These are phyloP conservation scores for Lysiphlebus fabarum DNA, from an alignment of 1,140 invertebrate genomes.

Conservation along the genomic window DNA sequence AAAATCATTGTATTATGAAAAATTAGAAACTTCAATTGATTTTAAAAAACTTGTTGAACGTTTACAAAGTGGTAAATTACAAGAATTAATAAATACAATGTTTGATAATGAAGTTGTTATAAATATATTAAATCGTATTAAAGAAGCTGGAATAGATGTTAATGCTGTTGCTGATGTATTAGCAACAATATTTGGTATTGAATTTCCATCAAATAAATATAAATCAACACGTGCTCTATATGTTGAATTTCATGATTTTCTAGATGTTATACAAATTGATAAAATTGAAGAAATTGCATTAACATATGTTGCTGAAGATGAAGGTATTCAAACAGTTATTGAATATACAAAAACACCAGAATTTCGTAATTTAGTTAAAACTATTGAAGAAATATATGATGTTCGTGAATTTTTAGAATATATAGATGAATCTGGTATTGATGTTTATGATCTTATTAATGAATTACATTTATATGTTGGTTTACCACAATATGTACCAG, in stretches of 20 bases:
- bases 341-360: slow-evolving; percentile 22
- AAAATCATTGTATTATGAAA: slow-evolving; percentile 35
- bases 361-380: slow-evolving; percentile 18
- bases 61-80: slow-evolving; percentile 30
- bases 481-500: neutral
- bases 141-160: slow-evolving; percentile 32
- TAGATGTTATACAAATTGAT: slow-evolving; percentile 1
- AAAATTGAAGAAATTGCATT: slow-evolving; percentile 2
- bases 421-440: slow-evolving; percentile 13
- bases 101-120: slow-evolving; percentile 29
- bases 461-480: slow-evolving; percentile 23
- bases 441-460: slow-evolving; percentile 23
- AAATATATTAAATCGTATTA: slow-evolving; percentile 27
- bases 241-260: slow-evolving; percentile 11
- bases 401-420: slow-evolving; percentile 19
- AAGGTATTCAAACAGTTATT: slow-evolving; percentile 18
- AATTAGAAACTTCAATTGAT: slow-evolving; percentile 32
- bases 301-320: slow-evolving; percentile 14
- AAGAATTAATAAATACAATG: slow-evolving; percentile 30
- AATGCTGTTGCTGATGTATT: slow-evolving; percentile 30
- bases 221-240: slow-evolving; percentile 3
- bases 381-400: slow-evolving; percentile 25
- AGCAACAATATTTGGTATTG: slow-evolving; percentile 29
- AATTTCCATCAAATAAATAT: slow-evolving; percentile 22
- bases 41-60: slow-evolving; percentile 34